Base-by-base conservation (phyloP, 92 coral and sea anemone species). In the Anthopleura xanthogrammica region DNA sequence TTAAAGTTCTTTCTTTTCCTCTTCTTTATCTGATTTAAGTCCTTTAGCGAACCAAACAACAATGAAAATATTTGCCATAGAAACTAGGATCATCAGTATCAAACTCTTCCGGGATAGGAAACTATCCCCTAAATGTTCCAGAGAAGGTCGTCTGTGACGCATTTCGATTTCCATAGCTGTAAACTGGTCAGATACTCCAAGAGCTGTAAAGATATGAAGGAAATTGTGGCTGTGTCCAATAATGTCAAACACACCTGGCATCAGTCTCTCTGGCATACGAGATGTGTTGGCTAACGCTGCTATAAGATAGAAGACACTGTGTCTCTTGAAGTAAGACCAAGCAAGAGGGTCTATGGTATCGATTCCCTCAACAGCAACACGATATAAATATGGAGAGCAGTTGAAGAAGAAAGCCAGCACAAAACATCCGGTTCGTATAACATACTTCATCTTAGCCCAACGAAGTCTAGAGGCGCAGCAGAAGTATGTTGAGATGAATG, bases 381-480 rank as follows among this genome's bases (percentile, higher is more conserved):
- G 91, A 81, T 92, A 93, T 1, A 90, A 54, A 56, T 92, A 93
- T 2, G 99, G 99, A 1, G 94, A 86, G 41, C 92, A 88, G 85
- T 94, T 97, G 72, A 77, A 94, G 55, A 92, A 65, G 83, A 97
- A 97, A 4, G 97, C 95, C 1, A 94, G 77, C 39, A 91, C 95
- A 85, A 94, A 94, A 7, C 93, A 92, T 13, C 88, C 92, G 4
- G 99, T 97, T 84, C 99, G 84, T 42, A 97, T 90, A 24, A 94
- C 84, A 86, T 97, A 97, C 78, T 97, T 97, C 56, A 91, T 20
- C 40, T 83, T 89, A 36, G 95, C 76, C 98, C 99, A 97, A 20
- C 95, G 92, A 80, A 94, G 99, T 73, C 99, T 90, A 2, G 99
- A 97, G 8, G 98, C 99, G 84, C 99, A 97, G 87, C 99, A 97